Base-by-base conservation (phyloP, 2,797 vertebrate genomes). In the Squalus acanthias region DNA sequence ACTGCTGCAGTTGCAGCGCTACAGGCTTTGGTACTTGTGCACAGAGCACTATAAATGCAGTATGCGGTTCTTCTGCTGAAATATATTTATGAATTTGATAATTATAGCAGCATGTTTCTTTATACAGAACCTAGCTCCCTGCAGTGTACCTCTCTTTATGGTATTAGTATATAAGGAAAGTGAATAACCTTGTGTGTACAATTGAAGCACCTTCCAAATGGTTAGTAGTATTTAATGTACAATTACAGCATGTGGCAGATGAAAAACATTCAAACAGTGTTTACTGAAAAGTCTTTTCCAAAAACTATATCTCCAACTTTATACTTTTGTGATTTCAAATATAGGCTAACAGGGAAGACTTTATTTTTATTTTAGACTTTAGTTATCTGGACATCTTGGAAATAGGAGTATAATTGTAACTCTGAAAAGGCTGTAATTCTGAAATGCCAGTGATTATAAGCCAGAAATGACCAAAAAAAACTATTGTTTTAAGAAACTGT, bases 141-240 rank as follows among this genome's bases (percentile, higher is more conserved):
- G 97, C 96, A 95, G 96, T 96, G 96, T 97, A 96, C 96, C 97
- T 96, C 96, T 22, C 24, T 89, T 97, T 97, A 96, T 97, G 97
- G 96, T 97, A 97, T 97, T 97, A 96, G 97, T 97, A 96, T 97
- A 97, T 97, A 96, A 96, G 96, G 97, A 97, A 97, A 97, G 97
- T 97, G 97, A 97, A 97, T 97, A 97, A 96, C 96, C 96, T 96
- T 96, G 96, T 97, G 96, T 97, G 97, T 97, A 97, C 97, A 97
- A 96, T 97, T 96, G 94, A 97, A 97, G 39, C 97, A 97, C 96
- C 96, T 96, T 96, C 96, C 96, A 96, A 97, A 97, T 96, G 95
- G 97, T 96, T 97, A 97, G 96, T 97, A 96, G 96, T 96, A 96
- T 97, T 97, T 96, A 97, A 97, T 97, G 97, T 97, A 97, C 97